Evolutionary conservation across 2,888 invertebrate genomes (phyloP).

Genomic region (Tinea pellionella): DNA sequence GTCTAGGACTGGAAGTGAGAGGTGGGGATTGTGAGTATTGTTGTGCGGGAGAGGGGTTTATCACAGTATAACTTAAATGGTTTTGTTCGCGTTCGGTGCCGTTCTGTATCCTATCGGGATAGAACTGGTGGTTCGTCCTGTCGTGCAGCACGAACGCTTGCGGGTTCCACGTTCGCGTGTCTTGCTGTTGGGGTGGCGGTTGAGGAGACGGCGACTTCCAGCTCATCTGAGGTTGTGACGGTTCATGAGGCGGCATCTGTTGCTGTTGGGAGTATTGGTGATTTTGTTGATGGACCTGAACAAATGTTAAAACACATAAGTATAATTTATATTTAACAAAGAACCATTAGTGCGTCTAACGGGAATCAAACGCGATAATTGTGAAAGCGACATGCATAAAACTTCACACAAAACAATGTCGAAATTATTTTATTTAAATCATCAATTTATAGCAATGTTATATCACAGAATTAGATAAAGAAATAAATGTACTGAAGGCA

Average conservation of each 20-base stretch:
- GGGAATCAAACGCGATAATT: not conserved
- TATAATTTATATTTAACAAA: not conserved
- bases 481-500: too few species aligned
- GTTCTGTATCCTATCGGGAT: slow-evolving; percentile 71
- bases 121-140: slow-evolving; percentile 35
- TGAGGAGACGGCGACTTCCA: slow-evolving; percentile 47
- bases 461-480: not conserved
- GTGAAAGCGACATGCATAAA: not conserved
- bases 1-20: slow-evolving; percentile 73
- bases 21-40: slow-evolving; percentile 47
- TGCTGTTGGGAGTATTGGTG: slow-evolving; percentile 26
- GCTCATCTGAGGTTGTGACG: slow-evolving; percentile 43
- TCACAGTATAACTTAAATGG: slow-evolving; percentile 69
- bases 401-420: not conserved
- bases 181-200: slow-evolving; percentile 24
- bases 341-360: not conserved
- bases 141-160: slow-evolving; percentile 78
- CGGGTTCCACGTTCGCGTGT: slow-evolving; percentile 36
- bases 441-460: not conserved
- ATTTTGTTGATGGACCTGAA: slow-evolving; percentile 24
- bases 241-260: slow-evolving; percentile 25
- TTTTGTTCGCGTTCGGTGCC: slow-evolving; percentile 70
- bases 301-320: not conserved
- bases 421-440: too few species aligned
- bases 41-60: slow-evolving; percentile 67